A percentile compares a stretch with the other conserved stretches of the same genome.
Conservation (phyloP, 2,797 vertebrate species). For the Loriculus beryllinus region DNA sequence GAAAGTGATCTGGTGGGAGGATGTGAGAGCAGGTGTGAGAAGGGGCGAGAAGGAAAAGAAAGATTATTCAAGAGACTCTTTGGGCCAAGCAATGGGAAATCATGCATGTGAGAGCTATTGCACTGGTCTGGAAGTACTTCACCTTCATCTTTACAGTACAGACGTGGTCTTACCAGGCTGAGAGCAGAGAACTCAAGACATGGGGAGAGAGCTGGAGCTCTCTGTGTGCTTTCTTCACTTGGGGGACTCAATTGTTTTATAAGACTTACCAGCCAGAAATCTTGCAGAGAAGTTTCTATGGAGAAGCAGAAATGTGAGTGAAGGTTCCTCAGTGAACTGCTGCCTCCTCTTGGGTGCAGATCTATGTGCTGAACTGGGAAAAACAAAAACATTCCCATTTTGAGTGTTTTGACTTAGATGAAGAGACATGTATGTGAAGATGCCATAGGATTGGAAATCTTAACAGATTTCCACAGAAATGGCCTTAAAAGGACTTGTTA, state of each 20-base stretch:
- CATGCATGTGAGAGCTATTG: fast-evolving
- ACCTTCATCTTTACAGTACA: background rate
- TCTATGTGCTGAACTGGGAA: background rate
- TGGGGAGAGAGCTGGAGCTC: background rate
- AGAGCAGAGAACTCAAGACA: background rate
- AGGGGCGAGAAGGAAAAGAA: background rate
- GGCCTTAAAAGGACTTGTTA: background rate
- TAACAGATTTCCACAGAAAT: background rate
- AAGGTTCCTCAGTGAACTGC: background rate
- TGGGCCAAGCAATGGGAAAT: background rate
- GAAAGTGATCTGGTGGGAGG: background rate
- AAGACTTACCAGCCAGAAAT: background rate
- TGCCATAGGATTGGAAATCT: background rate
- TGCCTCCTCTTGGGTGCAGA: background rate
- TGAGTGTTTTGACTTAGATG: background rate
- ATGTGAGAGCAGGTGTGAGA: background rate
- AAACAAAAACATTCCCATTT: fast-evolving
- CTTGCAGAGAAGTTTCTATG: background rate
- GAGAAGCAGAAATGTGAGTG: background rate
- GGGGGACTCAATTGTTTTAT: background rate
- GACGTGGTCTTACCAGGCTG: background rate
- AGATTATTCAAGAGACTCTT: background rate
- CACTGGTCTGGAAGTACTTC: background rate
- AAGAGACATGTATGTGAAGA: background rate
- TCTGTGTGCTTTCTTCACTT: background rate